Base-by-base conservation (phyloP, 2,113 vertebrate genomes). In the Megaceryle maxima region DNA sequence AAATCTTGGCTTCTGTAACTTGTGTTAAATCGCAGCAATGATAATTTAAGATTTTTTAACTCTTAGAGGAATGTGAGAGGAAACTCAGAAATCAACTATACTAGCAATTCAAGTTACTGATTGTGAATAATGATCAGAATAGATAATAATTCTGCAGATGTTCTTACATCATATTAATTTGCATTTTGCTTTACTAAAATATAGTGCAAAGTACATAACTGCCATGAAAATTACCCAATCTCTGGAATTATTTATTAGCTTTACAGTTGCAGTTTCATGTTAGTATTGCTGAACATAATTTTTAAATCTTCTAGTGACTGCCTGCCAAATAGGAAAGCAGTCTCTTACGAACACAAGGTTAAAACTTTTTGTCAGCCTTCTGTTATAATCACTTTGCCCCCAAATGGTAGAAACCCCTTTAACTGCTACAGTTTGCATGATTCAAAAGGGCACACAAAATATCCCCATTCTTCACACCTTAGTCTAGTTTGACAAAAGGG, bases 101-200 rank as follows among this genome's bases (percentile, higher is more conserved):
- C 25, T 12, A 70, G 22, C 22, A 64, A 84, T 75, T 88, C 39
- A 90, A 72, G 56, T 25, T 68, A 72, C 69, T 72, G n/a, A 60
- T 18, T 35, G 20, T 56, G 25, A 91, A 60, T 62, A 93, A 82
- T 12, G 29, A 69, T 57, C 60, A 78, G 43, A 87, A n/a, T 3
- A 72, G 33, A 41, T 29, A 88, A 53, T 18, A 87, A 74, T 77
- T 80, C 53, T 69, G 62, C 77, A 89, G n/a, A 78, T 51, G 41
- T 66, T 84, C 85, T 94, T 82, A 57, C 39, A 82, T 64, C 55
- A 69, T 19, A 56, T 15, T 87, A 0, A 81, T 79, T 59, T 94
- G 41, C 67, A 93, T 92, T 91, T 79, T 78, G 28, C 74, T 88
- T 92, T 87, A 89, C 50, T 57, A 87, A 90, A 91, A 91, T 85